These are phyloP conservation scores for Urocynchramus pylzowi DNA, from an alignment of 2,113 vertebrate genomes.

Conservation along the genomic window DNA sequence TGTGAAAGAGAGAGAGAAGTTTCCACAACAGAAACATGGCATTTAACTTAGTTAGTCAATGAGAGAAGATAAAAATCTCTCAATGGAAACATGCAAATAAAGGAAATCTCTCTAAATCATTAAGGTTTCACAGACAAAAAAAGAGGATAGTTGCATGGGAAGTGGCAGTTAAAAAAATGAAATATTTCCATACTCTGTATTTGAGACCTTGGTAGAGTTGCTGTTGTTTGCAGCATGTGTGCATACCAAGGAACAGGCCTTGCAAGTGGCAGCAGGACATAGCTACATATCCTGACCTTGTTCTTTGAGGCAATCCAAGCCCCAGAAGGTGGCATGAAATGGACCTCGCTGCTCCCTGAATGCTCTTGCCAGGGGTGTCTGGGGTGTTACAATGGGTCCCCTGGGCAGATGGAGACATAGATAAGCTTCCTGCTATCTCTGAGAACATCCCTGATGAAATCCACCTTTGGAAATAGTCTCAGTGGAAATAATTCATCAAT, in stretches of 20 bases:
- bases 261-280: not conserved
- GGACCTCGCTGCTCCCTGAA: not conserved
- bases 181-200: not conserved
- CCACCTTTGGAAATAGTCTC: not conserved
- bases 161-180: not conserved
- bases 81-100: not conserved
- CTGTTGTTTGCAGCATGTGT: not conserved
- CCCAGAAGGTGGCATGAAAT: not conserved
- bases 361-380: not conserved
- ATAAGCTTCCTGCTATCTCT: not conserved
- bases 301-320: not conserved
- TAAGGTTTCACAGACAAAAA: not conserved
- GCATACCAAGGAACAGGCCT: not conserved
- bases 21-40: not conserved
- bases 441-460: not conserved
- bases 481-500: not conserved
- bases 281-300: not conserved
- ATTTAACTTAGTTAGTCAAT: conserved; percentile 54
- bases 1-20: not conserved
- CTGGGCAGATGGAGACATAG: rapidly evolving
- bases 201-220: not conserved
- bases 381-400: not conserved
- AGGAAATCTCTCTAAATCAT: not conserved
- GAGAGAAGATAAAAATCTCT: conserved; percentile 32
- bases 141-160: not conserved